phyloP scores from a whole-genome alignment of 2,113 vertebrate genomes.

The Falco punctatus region DNA sequence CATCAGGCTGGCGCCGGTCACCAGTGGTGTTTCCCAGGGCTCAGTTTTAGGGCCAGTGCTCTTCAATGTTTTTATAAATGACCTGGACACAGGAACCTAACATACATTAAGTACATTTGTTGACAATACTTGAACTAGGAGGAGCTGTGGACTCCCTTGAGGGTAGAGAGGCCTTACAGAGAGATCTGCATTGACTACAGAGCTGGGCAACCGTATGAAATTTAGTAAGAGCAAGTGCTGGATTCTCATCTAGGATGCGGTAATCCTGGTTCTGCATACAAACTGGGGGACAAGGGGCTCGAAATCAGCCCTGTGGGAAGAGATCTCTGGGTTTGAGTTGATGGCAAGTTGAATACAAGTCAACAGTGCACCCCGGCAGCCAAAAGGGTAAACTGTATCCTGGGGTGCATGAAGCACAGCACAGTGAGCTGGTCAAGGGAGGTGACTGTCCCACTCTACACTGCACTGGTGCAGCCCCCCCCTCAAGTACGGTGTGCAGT shows the following conservation, averaged over 20 bases:
- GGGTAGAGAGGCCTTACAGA: not conserved
- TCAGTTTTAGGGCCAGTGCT: no score
- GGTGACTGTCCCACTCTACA: not conserved
- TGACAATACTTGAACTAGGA: not conserved
- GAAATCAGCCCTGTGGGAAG: not conserved
- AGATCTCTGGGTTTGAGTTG: accelerated
- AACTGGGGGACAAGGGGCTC: not conserved
- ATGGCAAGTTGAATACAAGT: not conserved
- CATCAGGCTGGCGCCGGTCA: not conserved
- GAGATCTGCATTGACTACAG: not conserved
- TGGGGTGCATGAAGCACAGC: not conserved
- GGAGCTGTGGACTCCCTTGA: not conserved
- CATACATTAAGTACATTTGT: not conserved
- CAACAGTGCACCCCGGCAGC: not conserved
- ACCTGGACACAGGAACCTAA: not conserved
- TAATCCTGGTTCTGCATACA: not conserved
- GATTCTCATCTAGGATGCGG: not conserved
- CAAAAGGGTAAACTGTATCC: not conserved
- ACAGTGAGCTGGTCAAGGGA: accelerated
- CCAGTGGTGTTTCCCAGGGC: no score
- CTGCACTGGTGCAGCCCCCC: not conserved
- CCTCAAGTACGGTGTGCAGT: accelerated
- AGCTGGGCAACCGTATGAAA: not conserved
- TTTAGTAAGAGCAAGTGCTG: not conserved
- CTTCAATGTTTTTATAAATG: not conserved